Evolutionary conservation across 1,140 invertebrate genomes (phyloP).

Genomic region (Zaprionus taronus): DNA sequence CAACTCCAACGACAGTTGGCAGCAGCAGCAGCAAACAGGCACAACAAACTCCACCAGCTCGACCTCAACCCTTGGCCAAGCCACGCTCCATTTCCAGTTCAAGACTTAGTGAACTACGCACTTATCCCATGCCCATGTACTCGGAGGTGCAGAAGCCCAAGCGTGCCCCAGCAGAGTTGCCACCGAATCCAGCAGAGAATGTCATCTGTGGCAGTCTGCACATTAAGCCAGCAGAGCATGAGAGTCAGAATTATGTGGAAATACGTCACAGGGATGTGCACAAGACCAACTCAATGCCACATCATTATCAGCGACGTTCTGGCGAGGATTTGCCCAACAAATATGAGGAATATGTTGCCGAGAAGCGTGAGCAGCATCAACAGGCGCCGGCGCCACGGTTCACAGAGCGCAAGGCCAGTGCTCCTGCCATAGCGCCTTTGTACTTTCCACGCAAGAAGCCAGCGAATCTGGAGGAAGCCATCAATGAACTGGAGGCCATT

Average conservation of each 20-base stretch:
- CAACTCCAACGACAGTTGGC: conserved; percentile 87
- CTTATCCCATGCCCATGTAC: conserved; percentile 75
- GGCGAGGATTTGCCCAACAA: conserved; percentile 72
- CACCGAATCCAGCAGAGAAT: conserved; percentile 26
- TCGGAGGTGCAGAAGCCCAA: conserved; percentile 79
- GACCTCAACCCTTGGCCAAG: conserved; percentile 41
- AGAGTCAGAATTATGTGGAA: conserved; percentile 69
- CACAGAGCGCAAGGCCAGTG: conserved; percentile 65
- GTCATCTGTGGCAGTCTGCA: conserved; percentile 74
- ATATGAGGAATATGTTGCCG: conserved; percentile 79
- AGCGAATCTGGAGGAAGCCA: conserved; percentile 92
- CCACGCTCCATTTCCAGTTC: conserved; percentile 77
- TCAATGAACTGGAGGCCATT: conserved; percentile 94
- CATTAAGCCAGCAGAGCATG: conserved; percentile 60
- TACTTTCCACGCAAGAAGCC: conserved; percentile 86
- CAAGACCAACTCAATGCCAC: conserved; percentile 80
- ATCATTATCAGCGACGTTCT: conserved; percentile 69
- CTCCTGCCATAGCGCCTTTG: conserved; percentile 59
- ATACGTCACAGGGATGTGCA: conserved; percentile 64
- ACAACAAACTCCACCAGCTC: not conserved
- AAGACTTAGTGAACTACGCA: conserved; percentile 58
- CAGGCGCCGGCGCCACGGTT: conserved; percentile 58
- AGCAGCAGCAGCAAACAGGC: conserved; percentile 83
- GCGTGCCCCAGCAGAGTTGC: not conserved
- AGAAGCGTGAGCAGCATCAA: conserved; percentile 73